Base-by-base conservation (phyloP, 2,888 invertebrate genomes). In the Euproctis similis region DNA sequence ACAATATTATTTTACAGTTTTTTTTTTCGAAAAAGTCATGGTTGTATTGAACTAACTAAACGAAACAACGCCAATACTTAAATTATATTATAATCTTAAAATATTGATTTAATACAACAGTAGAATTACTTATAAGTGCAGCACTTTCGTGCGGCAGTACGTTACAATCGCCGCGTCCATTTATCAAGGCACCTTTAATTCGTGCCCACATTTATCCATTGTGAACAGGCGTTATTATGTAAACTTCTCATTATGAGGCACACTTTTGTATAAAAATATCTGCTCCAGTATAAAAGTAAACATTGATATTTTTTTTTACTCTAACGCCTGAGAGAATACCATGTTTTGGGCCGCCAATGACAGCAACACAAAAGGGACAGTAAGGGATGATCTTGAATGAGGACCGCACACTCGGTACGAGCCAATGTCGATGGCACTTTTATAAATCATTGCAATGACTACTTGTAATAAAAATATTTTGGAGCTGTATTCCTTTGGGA, bases 281-380 rank as follows among this genome's bases (percentile, higher is more conserved):
- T 67, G 76, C 71, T 80, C 71, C 63, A 78, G 69, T 80, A 80
- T 80, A 78, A 84, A 81, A 73, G 80, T 84, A 84, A 84, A 84
- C 81, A 84, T 75, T 70, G 72, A 59, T 73, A 78, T 84, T 23
- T 82, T 80, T 72, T n/a, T n/a, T n/a, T n/a, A n/a, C n/a, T n/a
- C 57, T 53, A 60, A 42, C 46, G 61, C 46, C 59, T 60, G 65
- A 81, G 76, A 82, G 73, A 81, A 82, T 78, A 59, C n/a, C 59
- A 53, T 82, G 80, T 84, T 82, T n/a, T 81, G 76, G 76, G 76
- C 65, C 64, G 62, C 58, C 68, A 71, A 63, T 82, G 81, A 77
- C 77, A 69, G 65, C 53, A 46, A 48, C 49, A 82, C 72, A 82
- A 84, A n/a, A 62, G 52, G 68, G 51, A 80, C 81, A 81, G 80